phyloP scores from a whole-genome alignment of 2,113 vertebrate genomes.

The Perca fluviatilis region DNA sequence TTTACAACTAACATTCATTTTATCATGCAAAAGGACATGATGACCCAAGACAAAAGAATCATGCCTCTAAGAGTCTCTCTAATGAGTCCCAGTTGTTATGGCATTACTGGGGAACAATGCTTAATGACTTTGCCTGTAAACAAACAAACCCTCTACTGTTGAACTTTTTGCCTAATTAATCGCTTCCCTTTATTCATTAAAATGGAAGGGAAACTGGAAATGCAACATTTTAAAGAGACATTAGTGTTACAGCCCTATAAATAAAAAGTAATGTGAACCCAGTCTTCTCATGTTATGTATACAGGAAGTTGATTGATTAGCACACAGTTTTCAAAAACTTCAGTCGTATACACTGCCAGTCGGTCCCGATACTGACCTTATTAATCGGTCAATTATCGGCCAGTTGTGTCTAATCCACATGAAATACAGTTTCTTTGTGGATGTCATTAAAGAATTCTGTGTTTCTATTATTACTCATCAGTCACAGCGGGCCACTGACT shows the following conservation, averaged over 20 bases:
- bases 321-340: neutral
- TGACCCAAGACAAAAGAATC: conserved; percentile 22
- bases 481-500: neutral
- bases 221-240: neutral
- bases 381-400: neutral
- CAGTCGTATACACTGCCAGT: neutral
- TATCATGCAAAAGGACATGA: conserved; percentile 25
- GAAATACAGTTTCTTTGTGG: neutral
- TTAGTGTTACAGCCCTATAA: neutral
- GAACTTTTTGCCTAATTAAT: conserved; percentile 58
- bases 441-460: neutral
- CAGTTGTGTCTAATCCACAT: neutral
- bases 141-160: conserved; percentile 56
- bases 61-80: conserved; percentile 18
- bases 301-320: no score
- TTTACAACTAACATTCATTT: conserved; percentile 4
- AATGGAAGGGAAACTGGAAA: neutral
- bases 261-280: neutral
- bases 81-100: conserved; percentile 48
- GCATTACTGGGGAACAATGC: conserved; percentile 38
- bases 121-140: conserved; percentile 63
- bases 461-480: neutral
- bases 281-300: neutral
- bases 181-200: conserved; percentile 35
- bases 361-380: neutral